A percentile compares a stretch with the other conserved stretches of the same genome.
Conservation (phyloP, 2,888 invertebrate species). For the Mimas tiliae region DNA sequence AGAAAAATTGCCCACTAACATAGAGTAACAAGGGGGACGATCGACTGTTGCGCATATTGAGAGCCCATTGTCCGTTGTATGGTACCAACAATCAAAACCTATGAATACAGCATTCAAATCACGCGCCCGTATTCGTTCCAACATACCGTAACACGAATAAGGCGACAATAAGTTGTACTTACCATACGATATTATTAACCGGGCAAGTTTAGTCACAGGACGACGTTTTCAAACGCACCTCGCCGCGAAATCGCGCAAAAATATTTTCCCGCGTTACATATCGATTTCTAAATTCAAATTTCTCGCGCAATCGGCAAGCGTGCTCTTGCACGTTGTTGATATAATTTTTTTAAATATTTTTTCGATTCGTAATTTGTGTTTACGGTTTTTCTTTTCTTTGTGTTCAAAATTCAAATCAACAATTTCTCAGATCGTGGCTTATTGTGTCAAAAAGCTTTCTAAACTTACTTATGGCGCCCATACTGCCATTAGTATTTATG, state of each 20-base stretch:
- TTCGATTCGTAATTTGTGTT: conserved; percentile 14
- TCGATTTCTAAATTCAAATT: conserved; percentile 25
- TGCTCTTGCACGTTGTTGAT: not conserved
- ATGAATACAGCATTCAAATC: conserved; percentile 67
- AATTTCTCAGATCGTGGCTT: conserved; percentile 26
- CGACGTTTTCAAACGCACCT: conserved; percentile 65
- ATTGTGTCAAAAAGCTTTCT: conserved; percentile 52
- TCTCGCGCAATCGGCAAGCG: conserved; percentile 8
- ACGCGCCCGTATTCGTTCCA: conserved; percentile 79
- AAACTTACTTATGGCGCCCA: conserved; percentile 48
- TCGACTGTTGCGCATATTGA: conserved; percentile 65
- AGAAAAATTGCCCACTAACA: conserved; percentile 70
- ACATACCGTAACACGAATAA: conserved; percentile 81
- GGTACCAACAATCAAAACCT: conserved; percentile 65
- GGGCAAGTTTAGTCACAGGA: conserved; percentile 65
- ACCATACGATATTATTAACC: conserved; percentile 67
- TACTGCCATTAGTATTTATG: conserved; percentile 54
- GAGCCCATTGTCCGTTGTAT: conserved; percentile 72
- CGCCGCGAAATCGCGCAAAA: conserved; percentile 40
- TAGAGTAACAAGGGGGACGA: conserved; percentile 60
- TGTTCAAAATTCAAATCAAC: conserved; percentile 42
- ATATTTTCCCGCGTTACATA: conserved; percentile 37
- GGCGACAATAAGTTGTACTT: conserved; percentile 66
- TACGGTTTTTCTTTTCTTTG: conserved; percentile 9
- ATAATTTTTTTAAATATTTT: not conserved